Evolutionary conservation across 2,888 invertebrate species (phyloP).

Genomic region (Netelia virgata): DNA sequence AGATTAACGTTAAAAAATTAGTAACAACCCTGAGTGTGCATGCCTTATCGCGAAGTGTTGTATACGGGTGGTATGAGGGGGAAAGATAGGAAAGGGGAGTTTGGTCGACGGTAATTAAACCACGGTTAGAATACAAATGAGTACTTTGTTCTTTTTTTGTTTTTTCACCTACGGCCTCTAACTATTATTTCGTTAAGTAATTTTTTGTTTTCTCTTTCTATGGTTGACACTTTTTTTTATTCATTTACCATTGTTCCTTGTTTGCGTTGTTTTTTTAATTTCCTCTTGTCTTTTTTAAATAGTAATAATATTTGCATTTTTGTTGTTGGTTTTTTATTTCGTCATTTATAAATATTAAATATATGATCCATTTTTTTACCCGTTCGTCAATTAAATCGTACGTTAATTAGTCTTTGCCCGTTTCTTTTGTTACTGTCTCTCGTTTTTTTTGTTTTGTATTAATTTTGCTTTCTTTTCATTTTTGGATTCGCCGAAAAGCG

Average conservation of each 20-base stretch:
- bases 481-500: slow-evolving; percentile 56
- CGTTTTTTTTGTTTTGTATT: slow-evolving; percentile 39
- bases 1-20: slow-evolving; percentile 64
- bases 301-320: slow-evolving; percentile 22
- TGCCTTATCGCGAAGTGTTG: slow-evolving; percentile 27
- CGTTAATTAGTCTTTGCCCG: no score
- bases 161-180: slow-evolving; percentile 41
- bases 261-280: no score
- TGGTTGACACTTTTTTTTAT: slow-evolving; percentile 34
- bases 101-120: slow-evolving; percentile 34
- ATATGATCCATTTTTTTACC: slow-evolving; percentile 76
- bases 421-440: slow-evolving; percentile 23
- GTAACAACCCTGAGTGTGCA: slow-evolving; percentile 68
- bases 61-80: not conserved
- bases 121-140: slow-evolving; percentile 39
- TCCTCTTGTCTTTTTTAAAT: slow-evolving; percentile 39
- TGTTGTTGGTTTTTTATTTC: not conserved
- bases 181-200: slow-evolving; percentile 54
- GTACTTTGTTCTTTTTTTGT: not conserved
- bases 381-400: slow-evolving; percentile 75
- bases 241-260: slow-evolving; percentile 32
- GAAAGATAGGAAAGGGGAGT: not conserved
- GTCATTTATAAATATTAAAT: slow-evolving; percentile 49
- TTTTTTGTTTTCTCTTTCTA: slow-evolving; percentile 1
- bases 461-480: slow-evolving; percentile 61